phyloP scores from a whole-genome alignment of 2,888 invertebrate species.

The Cerastis rubricosa region DNA sequence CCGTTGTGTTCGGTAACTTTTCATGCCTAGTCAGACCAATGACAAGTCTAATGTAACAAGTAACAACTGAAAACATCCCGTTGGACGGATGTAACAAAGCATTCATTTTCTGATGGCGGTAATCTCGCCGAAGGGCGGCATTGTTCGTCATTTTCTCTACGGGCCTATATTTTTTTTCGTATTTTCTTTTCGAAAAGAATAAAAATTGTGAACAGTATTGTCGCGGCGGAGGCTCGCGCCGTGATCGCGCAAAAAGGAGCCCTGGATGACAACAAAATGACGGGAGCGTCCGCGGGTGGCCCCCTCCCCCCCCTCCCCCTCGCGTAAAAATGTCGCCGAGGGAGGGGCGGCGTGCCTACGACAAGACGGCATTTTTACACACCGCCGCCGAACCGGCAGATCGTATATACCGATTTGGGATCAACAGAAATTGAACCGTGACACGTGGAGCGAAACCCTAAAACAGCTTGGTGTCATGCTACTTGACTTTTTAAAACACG shows the following conservation, averaged over 20 bases:
- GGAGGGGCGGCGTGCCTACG: conserved; percentile 86
- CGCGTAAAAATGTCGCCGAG: conserved; percentile 87
- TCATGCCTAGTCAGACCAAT: conserved; percentile 80
- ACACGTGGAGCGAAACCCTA: conserved; percentile 58
- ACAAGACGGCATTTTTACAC: conserved; percentile 90
- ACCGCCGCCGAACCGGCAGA: conserved; percentile 77
- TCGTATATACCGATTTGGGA: conserved; percentile 76
- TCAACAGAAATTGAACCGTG: conserved; percentile 75
- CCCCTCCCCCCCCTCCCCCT: conserved; percentile 77
- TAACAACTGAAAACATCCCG: conserved; percentile 88
- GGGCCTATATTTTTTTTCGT: conserved; percentile 79
- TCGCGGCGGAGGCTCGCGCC: conserved; percentile 87
- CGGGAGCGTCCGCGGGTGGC: conserved; percentile 86
- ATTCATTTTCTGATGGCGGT: conserved; percentile 90
- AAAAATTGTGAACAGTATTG: conserved; percentile 89
- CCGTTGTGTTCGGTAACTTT: conserved; percentile 80
- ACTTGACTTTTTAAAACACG: conserved; percentile 84
- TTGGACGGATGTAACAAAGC: conserved; percentile 88
- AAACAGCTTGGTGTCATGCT: conserved; percentile 45
- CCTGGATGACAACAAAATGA: conserved; percentile 90
- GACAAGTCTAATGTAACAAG: conserved; percentile 89
- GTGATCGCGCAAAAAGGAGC: conserved; percentile 88
- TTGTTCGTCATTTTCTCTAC: conserved; percentile 89
- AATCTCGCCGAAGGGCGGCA: conserved; percentile 89
- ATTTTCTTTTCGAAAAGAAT: conserved; percentile 88